Percentiles rank a stretch among this genome's conserved stretches.
Evolutionary conservation across 2,797 vertebrate genomes (phyloP).

Genomic region (Falco naumanni): DNA sequence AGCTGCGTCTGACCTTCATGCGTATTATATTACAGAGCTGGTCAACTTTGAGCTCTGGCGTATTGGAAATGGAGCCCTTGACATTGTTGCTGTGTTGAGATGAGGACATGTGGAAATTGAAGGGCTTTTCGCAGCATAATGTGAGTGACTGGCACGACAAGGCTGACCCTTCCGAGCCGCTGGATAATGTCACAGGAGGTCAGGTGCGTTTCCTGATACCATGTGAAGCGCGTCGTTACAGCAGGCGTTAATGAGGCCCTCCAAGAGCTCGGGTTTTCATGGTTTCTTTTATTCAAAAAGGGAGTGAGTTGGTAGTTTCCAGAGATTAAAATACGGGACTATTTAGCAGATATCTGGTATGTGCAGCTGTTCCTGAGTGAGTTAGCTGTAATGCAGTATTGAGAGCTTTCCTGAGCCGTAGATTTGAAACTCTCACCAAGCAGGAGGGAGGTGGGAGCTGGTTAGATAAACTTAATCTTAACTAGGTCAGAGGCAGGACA

Average conservation of each 20-base stretch:
- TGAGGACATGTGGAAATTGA: background rate
- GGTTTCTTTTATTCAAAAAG: background rate
- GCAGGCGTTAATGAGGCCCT: background rate
- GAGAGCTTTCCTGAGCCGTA: background rate
- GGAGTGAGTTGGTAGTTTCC: background rate
- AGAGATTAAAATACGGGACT: background rate
- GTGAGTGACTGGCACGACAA: background rate
- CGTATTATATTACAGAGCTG: constrained; percentile 22
- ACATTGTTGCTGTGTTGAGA: background rate
- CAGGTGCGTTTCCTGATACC: background rate
- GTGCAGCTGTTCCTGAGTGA: background rate
- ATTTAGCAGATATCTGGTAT: background rate
- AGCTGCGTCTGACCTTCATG: constrained; percentile 53
- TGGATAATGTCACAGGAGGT: background rate
- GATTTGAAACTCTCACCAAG: background rate
- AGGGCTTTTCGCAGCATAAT: background rate
- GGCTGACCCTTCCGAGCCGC: background rate
- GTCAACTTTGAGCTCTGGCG: constrained; percentile 21
- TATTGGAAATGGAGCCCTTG: constrained; percentile 39
- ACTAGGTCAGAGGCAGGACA: background rate
- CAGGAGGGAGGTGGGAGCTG: background rate
- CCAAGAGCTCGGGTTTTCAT: background rate
- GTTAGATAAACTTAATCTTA: background rate
- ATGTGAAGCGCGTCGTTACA: background rate
- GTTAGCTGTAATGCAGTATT: background rate